Evolutionary conservation across 2,888 invertebrate species (phyloP).

Genomic region (Spisula subtruncata): DNA sequence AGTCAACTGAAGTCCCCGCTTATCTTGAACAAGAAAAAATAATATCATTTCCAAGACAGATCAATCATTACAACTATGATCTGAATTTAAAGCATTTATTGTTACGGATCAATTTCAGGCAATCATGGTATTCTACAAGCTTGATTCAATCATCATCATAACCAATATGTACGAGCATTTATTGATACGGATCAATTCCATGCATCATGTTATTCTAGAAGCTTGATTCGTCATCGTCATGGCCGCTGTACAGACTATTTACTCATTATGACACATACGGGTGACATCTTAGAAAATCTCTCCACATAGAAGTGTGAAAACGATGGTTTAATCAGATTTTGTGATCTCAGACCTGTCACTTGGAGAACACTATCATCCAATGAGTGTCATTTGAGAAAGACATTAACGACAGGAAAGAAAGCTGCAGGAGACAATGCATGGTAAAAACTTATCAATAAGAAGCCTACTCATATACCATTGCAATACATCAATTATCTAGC

Average conservation of each 20-base stretch:
- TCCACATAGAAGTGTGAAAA: slow-evolving; percentile 33
- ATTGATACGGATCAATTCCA: neutral
- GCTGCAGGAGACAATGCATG: neutral
- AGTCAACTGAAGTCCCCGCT: no score
- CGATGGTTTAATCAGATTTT: slow-evolving; percentile 37
- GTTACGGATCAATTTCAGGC: no score
- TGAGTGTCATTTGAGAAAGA: neutral
- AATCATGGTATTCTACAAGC: no score
- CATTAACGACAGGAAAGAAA: neutral
- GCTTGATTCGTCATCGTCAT: slow-evolving; percentile 30
- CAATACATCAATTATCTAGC: neutral
- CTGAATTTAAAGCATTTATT: no score
- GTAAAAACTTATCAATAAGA: neutral
- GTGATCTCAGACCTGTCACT: neutral
- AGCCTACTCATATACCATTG: neutral
- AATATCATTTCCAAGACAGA: no score
- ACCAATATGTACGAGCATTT: neutral
- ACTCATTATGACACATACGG: slow-evolving; percentile 58
- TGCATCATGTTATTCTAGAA: neutral
- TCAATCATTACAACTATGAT: no score
- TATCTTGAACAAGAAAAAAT: no score
- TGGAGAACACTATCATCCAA: neutral
- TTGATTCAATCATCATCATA: no score
- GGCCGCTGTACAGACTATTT: slow-evolving; percentile 13
- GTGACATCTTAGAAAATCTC: slow-evolving; percentile 43